Evolutionary conservation across 2,113 vertebrate species (phyloP).

Genomic region (Gopherus evgoodei): DNA sequence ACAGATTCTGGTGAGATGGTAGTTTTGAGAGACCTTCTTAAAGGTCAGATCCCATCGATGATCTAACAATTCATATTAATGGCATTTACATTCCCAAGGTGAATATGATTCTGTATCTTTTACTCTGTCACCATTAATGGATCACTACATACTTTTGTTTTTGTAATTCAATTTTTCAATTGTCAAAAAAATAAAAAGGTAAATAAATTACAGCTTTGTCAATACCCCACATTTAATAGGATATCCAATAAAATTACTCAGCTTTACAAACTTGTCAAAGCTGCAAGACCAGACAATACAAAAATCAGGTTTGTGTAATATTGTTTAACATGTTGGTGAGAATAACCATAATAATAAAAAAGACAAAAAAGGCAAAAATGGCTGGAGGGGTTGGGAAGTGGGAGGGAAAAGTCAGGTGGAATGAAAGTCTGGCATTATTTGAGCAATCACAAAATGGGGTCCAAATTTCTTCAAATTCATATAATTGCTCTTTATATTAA

Average conservation of each 20-base stretch:
- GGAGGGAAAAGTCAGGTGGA: neutral
- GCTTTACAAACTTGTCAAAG: too few relatives aligned
- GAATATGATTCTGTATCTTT: too few relatives aligned
- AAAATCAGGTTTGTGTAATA: neutral
- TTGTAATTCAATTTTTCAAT: too few relatives aligned
- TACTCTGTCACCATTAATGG: too few relatives aligned
- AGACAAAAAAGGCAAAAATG: neutral
- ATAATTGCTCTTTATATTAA: neutral
- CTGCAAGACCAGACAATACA: too few relatives aligned
- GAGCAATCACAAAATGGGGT: neutral
- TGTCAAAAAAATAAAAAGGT: too few relatives aligned
- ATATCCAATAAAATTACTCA: too few relatives aligned
- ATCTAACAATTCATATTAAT: neutral
- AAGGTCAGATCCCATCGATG: neutral
- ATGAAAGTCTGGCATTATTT: too few relatives aligned
- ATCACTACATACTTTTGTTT: too few relatives aligned
- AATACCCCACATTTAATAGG: too few relatives aligned
- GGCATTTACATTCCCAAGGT: too few relatives aligned
- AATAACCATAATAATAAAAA: neutral
- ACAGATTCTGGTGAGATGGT: conserved; percentile 1
- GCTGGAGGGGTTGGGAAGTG: neutral
- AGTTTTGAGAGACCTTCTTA: conserved; percentile 32
- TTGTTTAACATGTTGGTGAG: neutral
- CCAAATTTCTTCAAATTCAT: neutral
- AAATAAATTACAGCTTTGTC: too few relatives aligned